Conservation (phyloP, 2,888 invertebrate genomes). For the Trilocha varians region DNA sequence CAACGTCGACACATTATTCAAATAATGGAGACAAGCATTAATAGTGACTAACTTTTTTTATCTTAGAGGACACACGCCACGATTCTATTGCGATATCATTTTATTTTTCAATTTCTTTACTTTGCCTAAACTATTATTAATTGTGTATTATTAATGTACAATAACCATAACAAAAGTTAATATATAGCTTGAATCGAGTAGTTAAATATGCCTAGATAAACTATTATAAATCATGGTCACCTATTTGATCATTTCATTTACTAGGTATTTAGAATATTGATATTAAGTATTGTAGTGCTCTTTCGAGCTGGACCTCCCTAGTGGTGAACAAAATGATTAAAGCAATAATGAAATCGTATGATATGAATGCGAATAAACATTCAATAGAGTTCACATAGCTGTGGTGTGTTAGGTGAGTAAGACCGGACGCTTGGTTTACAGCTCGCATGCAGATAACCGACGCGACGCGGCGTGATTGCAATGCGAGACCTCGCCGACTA, state of each 20-base stretch:
- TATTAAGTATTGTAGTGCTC: too few species aligned
- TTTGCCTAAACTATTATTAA: too few species aligned
- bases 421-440: constrained; percentile 59
- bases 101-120: too few species aligned
- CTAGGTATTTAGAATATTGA: too few species aligned
- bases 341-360: constrained; percentile 1
- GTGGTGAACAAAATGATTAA: neutral
- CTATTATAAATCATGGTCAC: too few species aligned
- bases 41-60: neutral
- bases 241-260: too few species aligned
- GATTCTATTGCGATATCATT: too few species aligned
- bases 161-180: too few species aligned
- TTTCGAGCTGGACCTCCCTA: too few species aligned
- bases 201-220: too few species aligned
- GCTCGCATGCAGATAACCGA: constrained; percentile 58
- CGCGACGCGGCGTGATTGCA: constrained; percentile 50
- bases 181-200: too few species aligned
- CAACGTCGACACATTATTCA: constrained; percentile 18
- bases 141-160: too few species aligned
- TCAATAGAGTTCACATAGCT: constrained; percentile 38
- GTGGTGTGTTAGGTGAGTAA: constrained; percentile 58
- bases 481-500: constrained; percentile 58
- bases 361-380: constrained; percentile 27
- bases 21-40: neutral
- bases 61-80: neutral